Conservation (phyloP, 2,113 vertebrate genomes). For the Poecilia latipinna region DNA sequence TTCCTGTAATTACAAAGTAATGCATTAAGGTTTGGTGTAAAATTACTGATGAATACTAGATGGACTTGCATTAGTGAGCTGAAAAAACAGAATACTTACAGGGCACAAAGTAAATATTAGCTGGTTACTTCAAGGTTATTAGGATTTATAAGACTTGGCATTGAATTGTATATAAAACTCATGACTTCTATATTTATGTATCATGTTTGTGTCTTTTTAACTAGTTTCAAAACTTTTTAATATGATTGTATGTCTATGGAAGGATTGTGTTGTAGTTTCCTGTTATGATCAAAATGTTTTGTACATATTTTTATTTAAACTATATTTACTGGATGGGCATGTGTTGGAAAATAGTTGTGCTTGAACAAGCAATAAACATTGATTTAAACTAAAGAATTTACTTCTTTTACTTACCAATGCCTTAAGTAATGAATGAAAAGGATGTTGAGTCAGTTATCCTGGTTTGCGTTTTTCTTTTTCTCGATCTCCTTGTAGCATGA, state of each 20-base stretch:
- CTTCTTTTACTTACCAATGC: not conserved
- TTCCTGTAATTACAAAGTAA: constrained; percentile 13
- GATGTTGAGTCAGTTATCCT: too few species aligned
- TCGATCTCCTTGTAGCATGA: too few species aligned
- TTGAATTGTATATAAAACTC: constrained; percentile 16
- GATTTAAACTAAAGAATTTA: not conserved
- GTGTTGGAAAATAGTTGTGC: constrained; percentile 12
- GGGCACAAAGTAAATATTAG: not conserved
- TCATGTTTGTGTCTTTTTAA: constrained; percentile 21
- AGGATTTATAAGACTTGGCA: constrained; percentile 9
- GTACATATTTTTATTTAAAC: constrained; percentile 57
- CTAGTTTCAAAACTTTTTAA: not conserved
- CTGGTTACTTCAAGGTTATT: constrained; percentile 25
- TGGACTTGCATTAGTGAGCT: constrained; percentile 46
- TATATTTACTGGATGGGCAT: constrained; percentile 22
- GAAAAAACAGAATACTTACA: constrained; percentile 44
- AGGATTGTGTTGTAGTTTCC: constrained; percentile 11
- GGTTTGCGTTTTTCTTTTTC: too few species aligned
- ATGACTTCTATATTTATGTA: not conserved
- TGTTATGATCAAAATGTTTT: constrained; percentile 17
- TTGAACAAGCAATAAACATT: constrained; percentile 52
- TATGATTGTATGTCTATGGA: not conserved
- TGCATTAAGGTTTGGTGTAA: not conserved
- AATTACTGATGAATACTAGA: constrained; percentile 23
- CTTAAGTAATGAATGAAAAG: too few species aligned